Percentiles rank a stretch among this genome's conserved stretches.
phyloP scores from a whole-genome alignment of 2,113 vertebrate species.

The Corythaixoides concolor region DNA sequence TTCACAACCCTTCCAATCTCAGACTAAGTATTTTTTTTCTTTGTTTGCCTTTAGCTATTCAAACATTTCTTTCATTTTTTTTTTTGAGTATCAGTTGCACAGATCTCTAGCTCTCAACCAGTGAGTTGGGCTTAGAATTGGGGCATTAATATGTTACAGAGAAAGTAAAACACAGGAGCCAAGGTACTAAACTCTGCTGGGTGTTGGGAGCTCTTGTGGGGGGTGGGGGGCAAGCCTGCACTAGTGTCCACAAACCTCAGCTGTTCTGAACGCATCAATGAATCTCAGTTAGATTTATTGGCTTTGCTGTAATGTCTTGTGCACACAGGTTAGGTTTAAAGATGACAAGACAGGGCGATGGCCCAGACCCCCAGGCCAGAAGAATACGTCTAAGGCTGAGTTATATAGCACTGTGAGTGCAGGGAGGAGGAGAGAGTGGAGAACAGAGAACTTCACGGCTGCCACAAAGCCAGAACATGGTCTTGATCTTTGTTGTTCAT shows the following conservation, averaged over 20 bases:
- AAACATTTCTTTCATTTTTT: neutral
- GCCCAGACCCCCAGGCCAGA: neutral
- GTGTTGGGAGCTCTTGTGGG: too few relatives aligned
- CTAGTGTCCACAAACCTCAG: neutral
- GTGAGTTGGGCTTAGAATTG: neutral
- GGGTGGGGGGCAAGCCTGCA: neutral
- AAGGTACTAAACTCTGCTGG: neutral
- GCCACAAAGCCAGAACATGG: rapidly evolving
- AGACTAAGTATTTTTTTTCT: neutral
- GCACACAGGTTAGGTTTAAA: neutral
- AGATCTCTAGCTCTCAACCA: neutral
- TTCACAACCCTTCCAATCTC: neutral
- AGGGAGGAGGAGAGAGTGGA: neutral
- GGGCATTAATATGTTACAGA: neutral
- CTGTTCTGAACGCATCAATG: neutral
- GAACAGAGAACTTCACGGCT: neutral
- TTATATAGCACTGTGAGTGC: neutral
- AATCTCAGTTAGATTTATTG: neutral
- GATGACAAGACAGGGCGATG: neutral
- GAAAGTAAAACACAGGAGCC: neutral
- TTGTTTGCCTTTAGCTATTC: neutral
- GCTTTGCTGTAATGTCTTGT: neutral
- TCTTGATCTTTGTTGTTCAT: neutral
- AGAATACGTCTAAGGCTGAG: neutral
- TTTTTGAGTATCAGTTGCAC: neutral